Base-by-base conservation (phyloP, 1,140 invertebrate genomes). In the Spodoptera litura region DNA sequence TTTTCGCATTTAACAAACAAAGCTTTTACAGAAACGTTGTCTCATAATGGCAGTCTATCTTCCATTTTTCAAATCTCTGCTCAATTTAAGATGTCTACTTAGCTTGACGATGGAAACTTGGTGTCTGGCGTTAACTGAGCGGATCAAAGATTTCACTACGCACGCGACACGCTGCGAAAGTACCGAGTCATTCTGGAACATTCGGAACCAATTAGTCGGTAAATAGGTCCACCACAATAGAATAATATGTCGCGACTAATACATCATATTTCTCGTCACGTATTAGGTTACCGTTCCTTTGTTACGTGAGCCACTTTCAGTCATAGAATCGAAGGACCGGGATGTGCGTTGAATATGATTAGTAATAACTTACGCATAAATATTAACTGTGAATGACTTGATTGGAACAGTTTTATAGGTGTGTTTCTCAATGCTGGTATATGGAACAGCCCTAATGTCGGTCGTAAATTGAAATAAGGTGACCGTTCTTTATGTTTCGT, bases 251-350 rank as follows among this genome's bases (percentile, higher is more conserved):
- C 84, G 82, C 87, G 77, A 86, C 85, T 87, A 87, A 89, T 90
- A 83, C 87, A 92, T 93, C 87, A 93, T 89, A 89, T 91, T 92
- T 94, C 91, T 91, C 64, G 86, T 93, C 91, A 94, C 91, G 91
- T 94, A 92, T 88, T 85, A 83, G 87, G 91, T 94, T 93, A 92
- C 91, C 89, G 91, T 92, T 93, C 91, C 87, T 88, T 93, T 93
- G 89, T 93, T 93, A 92, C 90, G 92, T 91, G 92, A 87, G 89
- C 91, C 87, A 93, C 92, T 94, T 94, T 93, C 91, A 86, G 91
- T 88, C 88, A 91, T 89, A 92, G 91, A 88, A 87, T 84, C 87
- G 82, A 89, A 91, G 89, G 88, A 91, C 85, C 81, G 79, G 80
- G 85, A 86, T 94, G 92, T 91, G 92, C 83, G 85, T 84, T 78